These are phyloP conservation scores for Alaudala cheleensis DNA, from an alignment of 2,113 vertebrate genomes.

Conservation along the genomic window DNA sequence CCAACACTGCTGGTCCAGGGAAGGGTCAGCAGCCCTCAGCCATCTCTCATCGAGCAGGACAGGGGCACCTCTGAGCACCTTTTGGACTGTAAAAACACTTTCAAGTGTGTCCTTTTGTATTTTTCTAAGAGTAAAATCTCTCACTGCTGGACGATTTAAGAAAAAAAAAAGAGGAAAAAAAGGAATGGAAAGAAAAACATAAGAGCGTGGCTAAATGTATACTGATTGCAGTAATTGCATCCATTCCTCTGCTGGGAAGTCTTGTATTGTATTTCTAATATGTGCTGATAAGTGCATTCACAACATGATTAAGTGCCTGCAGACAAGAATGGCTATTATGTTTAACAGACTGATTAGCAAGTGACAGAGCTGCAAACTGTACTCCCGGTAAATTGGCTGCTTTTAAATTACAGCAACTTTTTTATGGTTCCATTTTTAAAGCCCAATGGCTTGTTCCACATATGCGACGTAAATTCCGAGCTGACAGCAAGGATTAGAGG, in stretches of 20 bases:
- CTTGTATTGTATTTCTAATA: constrained; percentile 69
- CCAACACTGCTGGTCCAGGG: background rate
- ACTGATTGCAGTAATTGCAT: constrained; percentile 71
- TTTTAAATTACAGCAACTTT: constrained; percentile 66
- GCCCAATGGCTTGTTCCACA: constrained; percentile 62
- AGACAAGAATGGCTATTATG: constrained; percentile 74
- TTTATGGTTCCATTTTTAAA: constrained; percentile 61
- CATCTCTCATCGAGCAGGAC: background rate
- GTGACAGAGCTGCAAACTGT: constrained; percentile 50
- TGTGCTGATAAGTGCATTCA: constrained; percentile 71
- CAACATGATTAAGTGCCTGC: constrained; percentile 74
- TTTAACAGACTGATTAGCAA: constrained; percentile 75
- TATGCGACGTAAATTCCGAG: constrained; percentile 20
- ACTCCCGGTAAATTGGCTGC: constrained; percentile 57
- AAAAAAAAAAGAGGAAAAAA: background rate
- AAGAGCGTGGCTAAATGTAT: constrained; percentile 61
- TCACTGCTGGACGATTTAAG: background rate
- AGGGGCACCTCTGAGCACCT: background rate
- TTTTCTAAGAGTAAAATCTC: background rate
- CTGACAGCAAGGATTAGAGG: constrained; percentile 48
- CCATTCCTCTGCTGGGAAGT: constrained; percentile 57
- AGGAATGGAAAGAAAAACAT: background rate
- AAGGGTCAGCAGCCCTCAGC: background rate
- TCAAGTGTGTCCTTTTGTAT: background rate
- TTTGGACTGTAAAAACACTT: background rate